Conservation (phyloP, 2,797 vertebrate species). For the Hydrophis major region DNA sequence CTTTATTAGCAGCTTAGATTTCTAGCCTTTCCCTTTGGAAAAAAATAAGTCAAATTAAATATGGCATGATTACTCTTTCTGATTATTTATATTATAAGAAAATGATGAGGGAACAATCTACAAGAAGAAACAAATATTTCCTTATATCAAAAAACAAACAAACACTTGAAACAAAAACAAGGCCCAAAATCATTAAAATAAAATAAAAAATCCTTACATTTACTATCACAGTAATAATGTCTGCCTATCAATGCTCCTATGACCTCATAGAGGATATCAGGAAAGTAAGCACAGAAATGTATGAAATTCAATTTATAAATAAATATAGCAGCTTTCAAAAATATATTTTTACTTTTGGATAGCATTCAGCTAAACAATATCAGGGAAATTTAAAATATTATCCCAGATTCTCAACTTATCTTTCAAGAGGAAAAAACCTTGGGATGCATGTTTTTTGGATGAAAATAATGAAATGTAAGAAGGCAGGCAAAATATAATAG, state of each 20-base stretch:
- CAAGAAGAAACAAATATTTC: not conserved
- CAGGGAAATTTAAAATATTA: constrained; percentile 1
- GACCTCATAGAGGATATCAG: not conserved
- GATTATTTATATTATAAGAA: not conserved
- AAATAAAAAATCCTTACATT: not conserved
- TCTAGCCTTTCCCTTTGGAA: not conserved
- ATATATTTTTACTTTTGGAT: not conserved
- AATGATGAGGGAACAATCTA: not conserved
- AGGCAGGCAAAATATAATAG: not conserved
- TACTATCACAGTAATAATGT: not conserved
- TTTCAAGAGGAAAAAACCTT: not conserved
- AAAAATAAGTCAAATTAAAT: not conserved
- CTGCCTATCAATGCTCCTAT: not conserved
- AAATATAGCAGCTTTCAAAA: constrained; percentile 16
- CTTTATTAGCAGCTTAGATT: not conserved
- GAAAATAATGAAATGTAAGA: not conserved
- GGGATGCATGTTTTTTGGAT: not conserved
- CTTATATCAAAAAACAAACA: not conserved
- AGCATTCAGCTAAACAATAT: constrained; percentile 5
- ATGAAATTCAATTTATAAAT: constrained; percentile 10
- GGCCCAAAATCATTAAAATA: not conserved
- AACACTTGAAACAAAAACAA: not conserved
- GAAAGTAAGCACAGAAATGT: not conserved
- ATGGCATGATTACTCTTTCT: not conserved
- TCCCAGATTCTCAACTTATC: constrained; percentile 12